phyloP scores from a whole-genome alignment of 2,797 vertebrate genomes.

The Danionella dracula region DNA sequence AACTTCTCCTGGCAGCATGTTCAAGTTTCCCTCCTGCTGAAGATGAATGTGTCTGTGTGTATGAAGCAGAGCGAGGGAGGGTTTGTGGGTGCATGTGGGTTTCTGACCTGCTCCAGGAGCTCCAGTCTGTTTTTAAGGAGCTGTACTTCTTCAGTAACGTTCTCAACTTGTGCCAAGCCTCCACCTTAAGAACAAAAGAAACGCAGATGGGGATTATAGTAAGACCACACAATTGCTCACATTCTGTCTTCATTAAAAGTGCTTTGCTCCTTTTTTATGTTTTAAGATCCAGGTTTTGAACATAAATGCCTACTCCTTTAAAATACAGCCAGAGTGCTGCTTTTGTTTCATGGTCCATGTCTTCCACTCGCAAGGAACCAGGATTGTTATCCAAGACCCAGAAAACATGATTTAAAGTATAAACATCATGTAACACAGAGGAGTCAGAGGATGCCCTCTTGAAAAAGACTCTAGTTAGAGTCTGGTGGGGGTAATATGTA shows the following conservation, averaged over 20 bases:
- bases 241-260: not conserved
- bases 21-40: not conserved
- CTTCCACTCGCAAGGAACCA: not conserved
- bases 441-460: no score
- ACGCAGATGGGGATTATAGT: constrained; percentile 26
- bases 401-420: not conserved
- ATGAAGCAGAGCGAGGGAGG: constrained; percentile 20
- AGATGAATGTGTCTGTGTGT: not conserved
- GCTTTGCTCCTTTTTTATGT: not conserved
- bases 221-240: not conserved
- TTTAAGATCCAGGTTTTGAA: not conserved
- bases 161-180: constrained; percentile 51
- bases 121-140: constrained; percentile 78
- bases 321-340: not conserved
- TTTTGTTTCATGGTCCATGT: not conserved
- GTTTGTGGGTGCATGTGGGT: constrained; percentile 15
- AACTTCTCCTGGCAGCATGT: not conserved
- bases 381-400: not conserved
- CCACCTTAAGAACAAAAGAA: constrained; percentile 51
- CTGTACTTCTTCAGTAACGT: constrained; percentile 75
- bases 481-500: not conserved
- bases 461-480: no score
- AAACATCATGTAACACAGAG: not conserved
- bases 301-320: not conserved
- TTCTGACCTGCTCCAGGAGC: constrained; percentile 81